These are phyloP conservation scores for Alfaro cultratus DNA, from an alignment of 2,797 vertebrate genomes.

Conservation along the genomic window DNA sequence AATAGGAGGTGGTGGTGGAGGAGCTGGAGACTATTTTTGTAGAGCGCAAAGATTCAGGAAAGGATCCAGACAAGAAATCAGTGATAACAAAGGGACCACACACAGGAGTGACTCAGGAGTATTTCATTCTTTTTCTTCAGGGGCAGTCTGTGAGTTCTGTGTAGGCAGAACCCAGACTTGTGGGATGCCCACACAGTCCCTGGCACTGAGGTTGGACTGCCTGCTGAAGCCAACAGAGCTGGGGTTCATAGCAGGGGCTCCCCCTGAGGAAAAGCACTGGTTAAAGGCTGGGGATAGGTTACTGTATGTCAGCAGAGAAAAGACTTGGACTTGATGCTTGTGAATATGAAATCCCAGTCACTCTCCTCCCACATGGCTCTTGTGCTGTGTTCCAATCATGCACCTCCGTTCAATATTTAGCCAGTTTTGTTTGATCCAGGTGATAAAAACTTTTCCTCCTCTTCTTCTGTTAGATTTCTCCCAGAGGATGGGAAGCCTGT, in stretches of 20 bases:
- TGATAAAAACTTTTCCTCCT: constrained; percentile 36
- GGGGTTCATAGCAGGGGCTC: constrained; percentile 75
- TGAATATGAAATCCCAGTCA: constrained; percentile 60
- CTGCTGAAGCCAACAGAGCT: constrained; percentile 62
- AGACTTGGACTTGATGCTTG: constrained; percentile 55
- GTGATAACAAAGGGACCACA: constrained; percentile 52
- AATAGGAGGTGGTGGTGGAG: constrained; percentile 15
- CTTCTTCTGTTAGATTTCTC: constrained; percentile 45
- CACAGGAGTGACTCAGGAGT: constrained; percentile 62
- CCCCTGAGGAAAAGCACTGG: constrained; percentile 57
- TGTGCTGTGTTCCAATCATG: constrained; percentile 41
- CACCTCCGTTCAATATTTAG: constrained; percentile 52
- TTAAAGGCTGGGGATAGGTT: constrained; percentile 30
- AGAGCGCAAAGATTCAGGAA: constrained; percentile 1
- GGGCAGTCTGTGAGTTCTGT: constrained; percentile 70
- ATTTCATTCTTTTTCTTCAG: constrained; percentile 66
- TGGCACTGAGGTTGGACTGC: constrained; percentile 64
- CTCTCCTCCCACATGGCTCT: constrained; percentile 79
- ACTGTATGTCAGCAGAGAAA: constrained; percentile 58
- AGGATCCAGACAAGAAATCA: constrained; percentile 30
- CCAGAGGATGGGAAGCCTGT: constrained; percentile 59
- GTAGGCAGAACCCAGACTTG: constrained; percentile 74
- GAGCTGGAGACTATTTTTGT: constrained; percentile 28
- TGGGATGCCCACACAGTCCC: constrained; percentile 71
- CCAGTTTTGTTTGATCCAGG: constrained; percentile 38